A percentile compares a stretch with the other conserved stretches of the same genome.
These are phyloP conservation scores for Chalcis sispes DNA, from an alignment of 2,888 invertebrate genomes.

Conservation along the genomic window DNA sequence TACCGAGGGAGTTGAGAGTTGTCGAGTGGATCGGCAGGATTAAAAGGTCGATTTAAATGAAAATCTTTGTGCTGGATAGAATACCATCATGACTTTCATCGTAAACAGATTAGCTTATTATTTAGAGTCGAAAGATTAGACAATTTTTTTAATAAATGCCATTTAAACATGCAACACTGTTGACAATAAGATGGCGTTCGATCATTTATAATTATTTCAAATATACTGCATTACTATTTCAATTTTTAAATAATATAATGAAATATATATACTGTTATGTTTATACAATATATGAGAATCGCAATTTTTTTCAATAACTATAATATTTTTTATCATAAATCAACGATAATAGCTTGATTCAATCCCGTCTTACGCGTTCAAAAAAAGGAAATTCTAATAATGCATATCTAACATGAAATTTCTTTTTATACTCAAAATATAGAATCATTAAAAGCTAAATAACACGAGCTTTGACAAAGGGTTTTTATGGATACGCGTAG, in stretches of 20 bases:
- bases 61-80: conserved; percentile 3
- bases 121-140: conserved; percentile 35
- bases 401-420: background rate
- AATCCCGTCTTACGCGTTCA: conserved; percentile 3
- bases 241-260: too few relatives aligned
- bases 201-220: too few relatives aligned
- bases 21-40: conserved; percentile 2
- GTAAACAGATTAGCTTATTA: conserved; percentile 34
- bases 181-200: too few relatives aligned
- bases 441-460: conserved; percentile 37
- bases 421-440: conserved; percentile 25
- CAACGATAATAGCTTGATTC: background rate
- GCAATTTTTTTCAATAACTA: background rate
- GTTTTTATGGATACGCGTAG: conserved; percentile 21
- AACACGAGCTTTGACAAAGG: conserved; percentile 30
- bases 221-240: conserved; percentile 9
- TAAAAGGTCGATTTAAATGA: conserved; percentile 19
- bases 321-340: conserved; percentile 22
- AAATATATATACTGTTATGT: background rate
- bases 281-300: background rate
- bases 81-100: conserved; percentile 43
- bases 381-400: background rate
- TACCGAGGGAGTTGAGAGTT: background rate
- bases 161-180: too few relatives aligned
- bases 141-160: too few relatives aligned